These are phyloP conservation scores for Polylopha cassiicola DNA, from an alignment of 2,888 invertebrate genomes.

Conservation along the genomic window DNA sequence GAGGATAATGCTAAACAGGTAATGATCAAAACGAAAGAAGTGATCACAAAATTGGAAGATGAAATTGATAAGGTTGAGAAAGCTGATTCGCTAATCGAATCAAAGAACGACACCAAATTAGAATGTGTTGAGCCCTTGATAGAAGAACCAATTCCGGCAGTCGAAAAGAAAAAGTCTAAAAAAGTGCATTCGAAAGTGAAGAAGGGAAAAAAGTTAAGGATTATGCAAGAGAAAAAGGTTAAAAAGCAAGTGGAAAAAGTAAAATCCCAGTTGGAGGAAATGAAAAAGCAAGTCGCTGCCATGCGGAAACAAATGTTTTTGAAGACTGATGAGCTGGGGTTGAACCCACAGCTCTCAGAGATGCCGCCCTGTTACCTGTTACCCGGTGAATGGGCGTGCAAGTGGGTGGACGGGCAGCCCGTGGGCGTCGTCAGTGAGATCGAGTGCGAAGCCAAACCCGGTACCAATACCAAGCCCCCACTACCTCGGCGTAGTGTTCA, in stretches of 20 bases:
- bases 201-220: constrained; percentile 47
- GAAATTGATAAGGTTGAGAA: constrained; percentile 44
- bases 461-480: constrained; percentile 54
- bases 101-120: no score
- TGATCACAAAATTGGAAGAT: constrained; percentile 59
- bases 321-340: constrained; percentile 39
- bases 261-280: constrained; percentile 52
- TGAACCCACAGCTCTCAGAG: not conserved
- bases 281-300: constrained; percentile 59
- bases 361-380: constrained; percentile 46
- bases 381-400: constrained; percentile 80
- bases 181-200: constrained; percentile 45
- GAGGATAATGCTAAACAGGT: constrained; percentile 51
- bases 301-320: constrained; percentile 56
- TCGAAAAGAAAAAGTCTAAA: constrained; percentile 28
- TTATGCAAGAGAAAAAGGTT: constrained; percentile 52
- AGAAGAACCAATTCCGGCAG: constrained; percentile 2
- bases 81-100: constrained; percentile 32
- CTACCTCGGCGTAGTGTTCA: constrained; percentile 61
- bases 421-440: constrained; percentile 76
- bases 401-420: constrained; percentile 84
- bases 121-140: constrained; percentile 12
- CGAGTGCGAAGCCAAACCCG: constrained; percentile 50
- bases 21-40: constrained; percentile 63
- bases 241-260: constrained; percentile 60